Conservation (phyloP, 2,888 invertebrate species). For the Fragum whitleyi region DNA sequence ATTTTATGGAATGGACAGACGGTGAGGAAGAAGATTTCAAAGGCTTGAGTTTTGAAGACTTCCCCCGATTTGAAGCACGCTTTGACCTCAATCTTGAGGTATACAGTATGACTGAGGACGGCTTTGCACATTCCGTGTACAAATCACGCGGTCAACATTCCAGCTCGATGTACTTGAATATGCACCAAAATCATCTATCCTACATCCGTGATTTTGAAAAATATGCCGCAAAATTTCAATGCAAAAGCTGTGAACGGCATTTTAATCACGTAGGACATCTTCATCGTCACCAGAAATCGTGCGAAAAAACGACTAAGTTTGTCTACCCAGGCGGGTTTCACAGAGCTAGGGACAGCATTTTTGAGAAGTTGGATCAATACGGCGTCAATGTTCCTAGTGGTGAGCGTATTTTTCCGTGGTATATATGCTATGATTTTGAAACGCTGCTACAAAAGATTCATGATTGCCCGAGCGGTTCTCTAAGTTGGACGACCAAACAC, state of each 20-base stretch:
- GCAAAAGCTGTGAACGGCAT: constrained; percentile 50
- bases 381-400: constrained; percentile 37
- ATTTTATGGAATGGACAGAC: not conserved
- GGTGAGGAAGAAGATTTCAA: no score
- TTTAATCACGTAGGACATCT: constrained; percentile 32
- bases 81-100: constrained; percentile 46
- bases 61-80: constrained; percentile 37
- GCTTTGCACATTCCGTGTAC: not conserved
- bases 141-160: constrained; percentile 34
- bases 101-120: constrained; percentile 7
- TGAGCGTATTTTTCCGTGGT: constrained; percentile 45
- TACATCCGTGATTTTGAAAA: constrained; percentile 14
- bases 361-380: constrained; percentile 43
- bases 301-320: constrained; percentile 46
- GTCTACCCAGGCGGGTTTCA: constrained; percentile 52
- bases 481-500: constrained; percentile 43
- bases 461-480: constrained; percentile 25
- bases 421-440: constrained; percentile 49
- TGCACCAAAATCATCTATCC: constrained; percentile 51
- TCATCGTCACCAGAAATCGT: constrained; percentile 40
- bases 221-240: constrained; percentile 31
- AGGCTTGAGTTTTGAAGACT: no score
- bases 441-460: constrained; percentile 31
- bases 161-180: constrained; percentile 48
- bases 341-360: constrained; percentile 27